A percentile compares a stretch with the other conserved stretches of the same genome.
Evolutionary conservation across 1,140 invertebrate species (phyloP).

Genomic region (Drosophila chauvacae): DNA sequence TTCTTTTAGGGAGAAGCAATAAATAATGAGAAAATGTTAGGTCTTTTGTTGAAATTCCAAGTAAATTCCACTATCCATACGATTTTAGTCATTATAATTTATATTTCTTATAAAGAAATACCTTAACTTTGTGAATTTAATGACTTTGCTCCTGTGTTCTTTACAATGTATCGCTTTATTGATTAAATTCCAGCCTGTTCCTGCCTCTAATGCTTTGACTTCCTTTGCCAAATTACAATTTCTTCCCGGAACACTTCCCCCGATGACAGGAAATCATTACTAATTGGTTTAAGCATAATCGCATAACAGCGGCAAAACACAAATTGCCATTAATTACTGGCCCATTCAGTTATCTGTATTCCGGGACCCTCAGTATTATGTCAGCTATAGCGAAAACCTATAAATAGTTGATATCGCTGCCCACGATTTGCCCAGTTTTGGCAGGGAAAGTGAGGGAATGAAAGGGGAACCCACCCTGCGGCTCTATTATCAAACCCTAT

Average conservation of each 20-base stretch:
- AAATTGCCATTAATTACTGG: conserved; percentile 45
- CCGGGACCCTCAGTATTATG: conserved; percentile 2
- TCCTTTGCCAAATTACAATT: conserved; percentile 3
- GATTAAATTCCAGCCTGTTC: too few relatives aligned
- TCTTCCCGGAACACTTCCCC: conserved; percentile 1
- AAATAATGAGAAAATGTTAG: conserved; percentile 37
- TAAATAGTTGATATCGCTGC: conserved; percentile 25
- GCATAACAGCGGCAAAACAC: conserved; percentile 19
- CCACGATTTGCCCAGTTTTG: conserved; percentile 4
- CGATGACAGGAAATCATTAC: conserved; percentile 23
- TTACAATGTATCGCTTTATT: neutral
- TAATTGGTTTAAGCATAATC: conserved; percentile 44
- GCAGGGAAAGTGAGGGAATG: neutral
- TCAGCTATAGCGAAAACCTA: conserved; percentile 12
- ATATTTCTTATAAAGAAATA: neutral
- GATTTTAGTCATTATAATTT: too few relatives aligned
- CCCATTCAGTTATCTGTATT: conserved; percentile 18
- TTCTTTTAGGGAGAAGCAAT: conserved; percentile 6
- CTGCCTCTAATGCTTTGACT: neutral
- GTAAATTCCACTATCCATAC: neutral
- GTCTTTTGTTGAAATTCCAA: neutral
- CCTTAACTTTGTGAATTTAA: too few relatives aligned
- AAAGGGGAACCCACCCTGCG: neutral
- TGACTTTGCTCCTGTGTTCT: neutral
- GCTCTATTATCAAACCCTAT: conserved; percentile 11